Conservation (phyloP, 2,888 invertebrate species). For the Pandemis heparana region DNA sequence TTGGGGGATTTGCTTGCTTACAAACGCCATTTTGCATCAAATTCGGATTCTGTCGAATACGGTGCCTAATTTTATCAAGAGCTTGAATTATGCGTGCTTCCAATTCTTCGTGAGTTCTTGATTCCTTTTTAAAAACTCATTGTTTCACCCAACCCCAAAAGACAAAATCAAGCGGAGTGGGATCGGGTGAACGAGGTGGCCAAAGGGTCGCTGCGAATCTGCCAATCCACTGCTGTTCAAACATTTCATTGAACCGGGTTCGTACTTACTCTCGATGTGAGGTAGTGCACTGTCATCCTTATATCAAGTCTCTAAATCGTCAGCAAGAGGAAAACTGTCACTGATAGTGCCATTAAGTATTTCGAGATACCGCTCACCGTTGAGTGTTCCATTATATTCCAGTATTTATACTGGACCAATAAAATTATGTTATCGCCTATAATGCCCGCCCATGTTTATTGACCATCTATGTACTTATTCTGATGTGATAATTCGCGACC, state of each 20-base stretch:
- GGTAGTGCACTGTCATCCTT: not conserved
- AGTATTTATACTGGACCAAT: constrained; percentile 15
- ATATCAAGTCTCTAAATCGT: not conserved
- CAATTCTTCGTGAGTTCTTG: not conserved
- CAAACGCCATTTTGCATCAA: not conserved
- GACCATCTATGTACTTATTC: constrained; percentile 11
- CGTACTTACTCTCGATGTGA: not conserved
- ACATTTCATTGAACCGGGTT: constrained; percentile 7
- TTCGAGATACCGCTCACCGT: constrained; percentile 11
- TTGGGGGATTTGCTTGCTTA: too few relatives aligned
- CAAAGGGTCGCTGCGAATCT: not conserved
- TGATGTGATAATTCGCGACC: constrained; percentile 17
- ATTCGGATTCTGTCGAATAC: constrained; percentile 3
- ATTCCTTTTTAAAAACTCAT: constrained; percentile 11
- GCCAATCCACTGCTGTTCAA: constrained; percentile 6
- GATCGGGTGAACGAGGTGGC: constrained; percentile 9
- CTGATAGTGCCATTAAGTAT: not conserved
- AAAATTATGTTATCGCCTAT: not conserved
- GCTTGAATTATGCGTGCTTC: not conserved
- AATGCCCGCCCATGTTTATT: not conserved
- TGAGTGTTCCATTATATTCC: constrained; percentile 9
- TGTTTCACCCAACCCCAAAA: constrained; percentile 40
- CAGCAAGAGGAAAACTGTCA: not conserved
- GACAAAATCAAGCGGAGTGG: constrained; percentile 3
- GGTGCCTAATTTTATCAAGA: not conserved